Evolutionary conservation across 2,113 vertebrate genomes (phyloP), one percentile per base, ranked within the genome.

Genomic region (Pseudonaja textilis): DNA sequence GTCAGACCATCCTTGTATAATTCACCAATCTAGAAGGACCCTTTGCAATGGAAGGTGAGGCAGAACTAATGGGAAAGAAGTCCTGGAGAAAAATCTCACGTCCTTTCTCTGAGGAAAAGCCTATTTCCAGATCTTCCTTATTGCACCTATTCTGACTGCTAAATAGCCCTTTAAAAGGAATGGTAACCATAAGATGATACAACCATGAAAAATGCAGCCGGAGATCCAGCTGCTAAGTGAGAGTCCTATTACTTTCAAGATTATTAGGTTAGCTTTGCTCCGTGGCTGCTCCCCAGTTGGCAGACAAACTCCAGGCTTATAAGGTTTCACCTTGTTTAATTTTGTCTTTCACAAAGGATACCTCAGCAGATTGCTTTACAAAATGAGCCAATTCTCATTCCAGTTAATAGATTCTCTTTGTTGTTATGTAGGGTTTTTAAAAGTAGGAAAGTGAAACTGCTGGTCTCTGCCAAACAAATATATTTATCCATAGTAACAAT

Each of bases 331-430:
- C 92, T 89, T 55, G 89, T 88, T 88, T 88, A 93, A 91, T 29
- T 34, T 54, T 81, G 91, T n/a, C 92, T 87, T 93, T 90, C 93
- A 39, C 7, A 42, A 56, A 90, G 57, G 20, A 29, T 74, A 8
- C 54, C 92, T 94, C 93, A 96, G 90, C 92, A 95, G 93, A 95
- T 92, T 50, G 39, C 87, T 95, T 42, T 1, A 87, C 85, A 87
- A 90, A 20, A 52, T 1, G 42, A 88, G 87, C 91, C 39, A 29
- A 93, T 95, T 92, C 86, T 59, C 22, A 26, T 90, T 52, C 74
- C 69, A 22, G 61, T 85, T 91, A 57, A 16, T 86, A 88, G 85
- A 89, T 57, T 86, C 12, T 20, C 50, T 64, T 2, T 88, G 85
- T 47, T 56, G 26, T 74, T 57, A 81, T 34, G 91, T 26, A 23